Evolutionary conservation across 1,140 invertebrate genomes (phyloP).

Genomic region (Penaeus japonicus): DNA sequence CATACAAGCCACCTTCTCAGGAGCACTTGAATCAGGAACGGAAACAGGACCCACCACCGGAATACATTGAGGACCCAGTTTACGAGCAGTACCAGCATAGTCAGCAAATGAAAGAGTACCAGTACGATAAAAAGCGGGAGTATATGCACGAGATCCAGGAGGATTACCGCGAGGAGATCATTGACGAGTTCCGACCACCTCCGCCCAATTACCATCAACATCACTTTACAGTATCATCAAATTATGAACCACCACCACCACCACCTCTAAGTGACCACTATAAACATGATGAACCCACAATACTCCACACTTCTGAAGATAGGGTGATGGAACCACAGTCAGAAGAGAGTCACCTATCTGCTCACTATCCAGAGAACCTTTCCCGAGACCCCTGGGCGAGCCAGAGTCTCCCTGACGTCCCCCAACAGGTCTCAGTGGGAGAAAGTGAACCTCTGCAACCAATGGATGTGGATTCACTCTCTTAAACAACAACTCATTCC

Average conservation of each 20-base stretch:
- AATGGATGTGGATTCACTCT: constrained; percentile 32
- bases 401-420: neutral
- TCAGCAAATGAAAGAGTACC: neutral
- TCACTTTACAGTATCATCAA: constrained; percentile 27
- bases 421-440: neutral
- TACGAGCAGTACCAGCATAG: neutral
- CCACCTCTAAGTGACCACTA: neutral
- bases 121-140: constrained; percentile 2
- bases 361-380: neutral
- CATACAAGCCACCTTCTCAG: neutral
- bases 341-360: neutral
- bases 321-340: neutral
- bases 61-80: neutral
- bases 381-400: neutral
- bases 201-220: constrained; percentile 43
- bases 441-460: constrained; percentile 20
- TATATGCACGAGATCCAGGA: neutral
- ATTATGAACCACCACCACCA: neutral
- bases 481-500: neutral
- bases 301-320: neutral
- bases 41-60: neutral
- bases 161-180: neutral
- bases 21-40: neutral
- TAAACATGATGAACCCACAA: neutral
- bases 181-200: neutral